Conservation (phyloP, 35 echinoderm and acorn worm genomes). For the Stichopus chloronotus region DNA sequence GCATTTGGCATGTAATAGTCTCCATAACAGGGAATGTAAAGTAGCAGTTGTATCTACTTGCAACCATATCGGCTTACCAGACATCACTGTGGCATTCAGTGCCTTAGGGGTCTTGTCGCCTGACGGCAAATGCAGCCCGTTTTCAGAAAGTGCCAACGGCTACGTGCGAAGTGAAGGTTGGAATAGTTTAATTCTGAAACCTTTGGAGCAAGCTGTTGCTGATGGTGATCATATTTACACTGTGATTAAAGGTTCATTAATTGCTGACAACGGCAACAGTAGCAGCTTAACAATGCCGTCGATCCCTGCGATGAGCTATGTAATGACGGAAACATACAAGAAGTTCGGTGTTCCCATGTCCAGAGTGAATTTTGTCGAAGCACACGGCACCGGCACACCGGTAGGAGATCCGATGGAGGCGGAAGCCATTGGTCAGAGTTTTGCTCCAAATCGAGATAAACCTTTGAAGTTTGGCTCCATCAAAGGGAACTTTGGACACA, state of each 20-base stretch:
- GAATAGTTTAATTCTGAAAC: conserved; percentile 87
- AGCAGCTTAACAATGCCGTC: conserved; percentile 96
- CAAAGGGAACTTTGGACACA: conserved; percentile 96
- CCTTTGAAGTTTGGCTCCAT: conserved; percentile 89
- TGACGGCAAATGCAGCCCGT: conserved; percentile 87
- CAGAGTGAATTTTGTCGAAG: conserved; percentile 81
- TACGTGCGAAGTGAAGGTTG: conserved; percentile 97
- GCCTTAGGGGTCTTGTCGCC: conserved; percentile 87
- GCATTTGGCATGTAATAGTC: conserved; percentile 82
- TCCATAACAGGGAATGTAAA: conserved; percentile 82
- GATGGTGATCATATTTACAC: conserved; percentile 94
- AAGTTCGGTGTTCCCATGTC: conserved; percentile 76
- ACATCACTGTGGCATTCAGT: conserved; percentile 85
- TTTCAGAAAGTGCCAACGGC: conserved; percentile 86
- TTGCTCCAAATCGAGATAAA: conserved; percentile 20
- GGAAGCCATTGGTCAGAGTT: conserved; percentile 80
- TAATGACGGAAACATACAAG: conserved; percentile 82
- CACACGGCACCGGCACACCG: conserved; percentile 94
- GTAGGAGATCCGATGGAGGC: conserved; percentile 97
- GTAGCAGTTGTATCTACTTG: conserved; percentile 73
- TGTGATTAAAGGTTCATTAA: conserved; percentile 73
- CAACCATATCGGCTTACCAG: conserved; percentile 75
- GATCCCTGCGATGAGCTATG: conserved; percentile 56
- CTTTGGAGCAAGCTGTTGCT: conserved; percentile 67
- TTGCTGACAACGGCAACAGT: conserved; percentile 81